These are phyloP conservation scores for Hydropsyche tenuis DNA, from an alignment of 1,140 invertebrate genomes.

Conservation along the genomic window DNA sequence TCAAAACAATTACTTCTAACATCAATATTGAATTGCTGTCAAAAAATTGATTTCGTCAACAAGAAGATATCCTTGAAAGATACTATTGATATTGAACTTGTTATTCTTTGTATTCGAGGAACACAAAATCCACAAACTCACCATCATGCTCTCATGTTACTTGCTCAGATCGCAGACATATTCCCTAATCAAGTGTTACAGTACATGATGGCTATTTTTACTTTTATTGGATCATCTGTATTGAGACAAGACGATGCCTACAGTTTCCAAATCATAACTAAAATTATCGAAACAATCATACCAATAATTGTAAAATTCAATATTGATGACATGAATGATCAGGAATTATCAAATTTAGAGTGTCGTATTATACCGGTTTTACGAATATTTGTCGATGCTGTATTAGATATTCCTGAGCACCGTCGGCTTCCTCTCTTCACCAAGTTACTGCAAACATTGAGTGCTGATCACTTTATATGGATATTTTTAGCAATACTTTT, in stretches of 20 bases:
- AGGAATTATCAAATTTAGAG: conserved; percentile 56
- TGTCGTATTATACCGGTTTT: conserved; percentile 71
- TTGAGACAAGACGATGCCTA: conserved; percentile 91
- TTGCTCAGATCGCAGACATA: conserved; percentile 77
- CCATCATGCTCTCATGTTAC: conserved; percentile 84
- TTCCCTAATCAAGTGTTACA: conserved; percentile 84
- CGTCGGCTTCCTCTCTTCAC: conserved; percentile 79
- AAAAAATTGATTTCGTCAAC: conserved; percentile 63
- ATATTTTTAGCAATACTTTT: conserved; percentile 75
- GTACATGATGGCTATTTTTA: conserved; percentile 94
- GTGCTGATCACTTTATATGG: conserved; percentile 76
- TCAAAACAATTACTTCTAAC: conserved; percentile 86
- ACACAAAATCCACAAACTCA: conserved; percentile 94
- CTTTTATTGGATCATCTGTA: conserved; percentile 92
- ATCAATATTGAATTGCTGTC: conserved; percentile 75
- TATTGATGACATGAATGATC: conserved; percentile 60
- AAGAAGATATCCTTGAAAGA: conserved; percentile 64
- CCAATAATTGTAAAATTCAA: conserved; percentile 76
- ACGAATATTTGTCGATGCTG: conserved; percentile 87
- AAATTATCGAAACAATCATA: conserved; percentile 89
- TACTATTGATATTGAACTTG: conserved; percentile 78
- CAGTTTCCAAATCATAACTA: conserved; percentile 90
- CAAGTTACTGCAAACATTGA: conserved; percentile 78
- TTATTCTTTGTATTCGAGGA: conserved; percentile 86
- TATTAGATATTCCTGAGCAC: conserved; percentile 90